Conservation (phyloP, 2,113 vertebrate genomes). For the Myiagra hebetior region DNA sequence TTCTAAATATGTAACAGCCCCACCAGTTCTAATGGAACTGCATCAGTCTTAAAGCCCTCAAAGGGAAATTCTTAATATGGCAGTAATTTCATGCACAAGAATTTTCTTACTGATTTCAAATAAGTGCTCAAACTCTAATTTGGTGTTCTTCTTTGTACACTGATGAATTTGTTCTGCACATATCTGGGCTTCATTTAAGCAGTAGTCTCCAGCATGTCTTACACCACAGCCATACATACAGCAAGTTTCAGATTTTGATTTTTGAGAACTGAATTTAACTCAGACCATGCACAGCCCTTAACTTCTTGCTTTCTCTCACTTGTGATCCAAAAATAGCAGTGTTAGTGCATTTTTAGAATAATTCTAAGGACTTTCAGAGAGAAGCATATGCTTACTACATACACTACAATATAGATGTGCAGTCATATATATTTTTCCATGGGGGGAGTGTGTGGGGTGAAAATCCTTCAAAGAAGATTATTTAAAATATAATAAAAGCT, state of each 20-base stretch:
- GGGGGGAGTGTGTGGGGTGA: fast-evolving
- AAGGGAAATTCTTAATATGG: not conserved
- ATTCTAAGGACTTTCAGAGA: not conserved
- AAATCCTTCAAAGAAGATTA: not conserved
- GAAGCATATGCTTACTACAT: not conserved
- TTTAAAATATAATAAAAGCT: not conserved
- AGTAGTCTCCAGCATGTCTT: not conserved
- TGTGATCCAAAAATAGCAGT: not conserved
- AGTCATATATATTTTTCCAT: not conserved
- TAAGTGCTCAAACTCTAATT: not conserved
- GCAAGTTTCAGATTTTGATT: not conserved
- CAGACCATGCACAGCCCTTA: not conserved
- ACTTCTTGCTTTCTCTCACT: not conserved
- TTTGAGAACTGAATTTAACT: conserved; percentile 1
- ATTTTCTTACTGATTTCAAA: conserved; percentile 1
- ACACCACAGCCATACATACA: not conserved
- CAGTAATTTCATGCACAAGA: not conserved
- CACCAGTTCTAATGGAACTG: not conserved
- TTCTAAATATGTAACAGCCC: not conserved
- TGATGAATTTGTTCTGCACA: not conserved
- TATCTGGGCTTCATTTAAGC: not conserved
- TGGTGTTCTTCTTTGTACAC: not conserved
- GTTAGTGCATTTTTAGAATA: not conserved
- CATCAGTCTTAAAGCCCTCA: not conserved
- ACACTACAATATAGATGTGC: not conserved